phyloP scores from a whole-genome alignment of 2,797 vertebrate species.

The Merluccius polli region DNA sequence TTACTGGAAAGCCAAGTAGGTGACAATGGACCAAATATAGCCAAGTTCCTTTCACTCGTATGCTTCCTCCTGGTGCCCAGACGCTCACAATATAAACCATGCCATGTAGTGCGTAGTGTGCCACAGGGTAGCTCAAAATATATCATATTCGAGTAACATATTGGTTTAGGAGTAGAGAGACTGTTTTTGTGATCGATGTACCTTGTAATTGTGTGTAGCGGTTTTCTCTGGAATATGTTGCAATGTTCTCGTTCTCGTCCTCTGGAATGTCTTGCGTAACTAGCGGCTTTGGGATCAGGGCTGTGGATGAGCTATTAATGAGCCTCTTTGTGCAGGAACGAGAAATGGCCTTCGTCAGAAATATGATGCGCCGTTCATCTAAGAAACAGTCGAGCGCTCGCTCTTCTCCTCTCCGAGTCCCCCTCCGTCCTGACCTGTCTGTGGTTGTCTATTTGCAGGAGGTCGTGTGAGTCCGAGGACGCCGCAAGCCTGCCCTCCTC shows the following conservation, averaged over 20 bases:
- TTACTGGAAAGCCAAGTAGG: slow-evolving; percentile 53
- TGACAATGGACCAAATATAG: slow-evolving; percentile 45
- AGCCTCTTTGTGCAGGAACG: slow-evolving; percentile 12
- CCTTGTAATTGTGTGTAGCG: background rate
- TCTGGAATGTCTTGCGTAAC: slow-evolving; percentile 15
- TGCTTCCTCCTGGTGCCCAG: background rate
- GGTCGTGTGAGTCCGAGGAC: slow-evolving; percentile 93
- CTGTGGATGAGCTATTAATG: slow-evolving; percentile 17
- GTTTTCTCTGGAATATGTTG: background rate
- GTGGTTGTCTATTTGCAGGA: slow-evolving; percentile 69
- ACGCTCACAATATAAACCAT: background rate
- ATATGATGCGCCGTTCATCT: background rate
- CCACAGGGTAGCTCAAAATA: background rate
- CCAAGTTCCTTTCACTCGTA: slow-evolving; percentile 42
- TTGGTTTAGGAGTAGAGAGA: background rate
- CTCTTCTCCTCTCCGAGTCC: background rate
- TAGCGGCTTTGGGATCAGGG: background rate
- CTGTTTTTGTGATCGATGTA: background rate
- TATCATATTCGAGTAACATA: background rate
- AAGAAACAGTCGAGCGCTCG: background rate
- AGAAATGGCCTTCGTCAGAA: slow-evolving; percentile 16
- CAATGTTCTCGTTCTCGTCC: background rate
- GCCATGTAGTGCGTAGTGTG: background rate
- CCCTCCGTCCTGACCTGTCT: slow-evolving; percentile 26
- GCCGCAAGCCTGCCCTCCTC: slow-evolving; percentile 83